These are phyloP conservation scores for Gandaritis pyraliata DNA, from an alignment of 2,888 invertebrate genomes.

Conservation along the genomic window DNA sequence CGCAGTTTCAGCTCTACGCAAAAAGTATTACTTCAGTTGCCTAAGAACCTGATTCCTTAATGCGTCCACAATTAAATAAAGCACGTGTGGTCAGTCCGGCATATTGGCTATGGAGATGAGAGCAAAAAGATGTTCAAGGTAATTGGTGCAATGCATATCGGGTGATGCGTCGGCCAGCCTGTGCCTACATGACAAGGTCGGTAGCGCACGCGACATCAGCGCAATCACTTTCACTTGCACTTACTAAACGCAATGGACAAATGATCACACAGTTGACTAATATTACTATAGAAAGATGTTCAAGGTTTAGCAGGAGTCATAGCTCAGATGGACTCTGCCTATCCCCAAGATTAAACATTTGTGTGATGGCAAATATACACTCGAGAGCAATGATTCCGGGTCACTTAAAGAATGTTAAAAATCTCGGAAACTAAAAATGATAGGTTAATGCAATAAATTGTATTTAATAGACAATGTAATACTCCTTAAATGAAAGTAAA, in stretches of 20 bases:
- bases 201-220: slow-evolving; percentile 73
- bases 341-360: too few species aligned
- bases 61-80: slow-evolving; percentile 37
- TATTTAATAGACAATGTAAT: too few species aligned
- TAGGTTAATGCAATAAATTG: too few species aligned
- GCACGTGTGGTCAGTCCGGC: slow-evolving; percentile 46
- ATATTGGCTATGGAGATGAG: slow-evolving; percentile 56
- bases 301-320: too few species aligned
- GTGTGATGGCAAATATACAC: too few species aligned
- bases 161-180: slow-evolving; percentile 44
- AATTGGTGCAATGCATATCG: slow-evolving; percentile 56
- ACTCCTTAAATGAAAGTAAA: too few species aligned
- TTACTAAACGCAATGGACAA: slow-evolving; percentile 51
- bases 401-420: too few species aligned
- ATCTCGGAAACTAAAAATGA: too few species aligned
- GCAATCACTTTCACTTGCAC: slow-evolving; percentile 79
- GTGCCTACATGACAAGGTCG: slow-evolving; percentile 79
- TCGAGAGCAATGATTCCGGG: too few species aligned
- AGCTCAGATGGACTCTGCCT: too few species aligned
- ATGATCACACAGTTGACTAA: too few species aligned
- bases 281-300: too few species aligned
- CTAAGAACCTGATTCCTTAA: slow-evolving; percentile 28
- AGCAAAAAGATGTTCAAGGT: slow-evolving; percentile 64
- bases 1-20: slow-evolving; percentile 5
- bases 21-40: not conserved